Conservation (phyloP, 2,113 vertebrate species). For the Peromyscus polionotus region DNA sequence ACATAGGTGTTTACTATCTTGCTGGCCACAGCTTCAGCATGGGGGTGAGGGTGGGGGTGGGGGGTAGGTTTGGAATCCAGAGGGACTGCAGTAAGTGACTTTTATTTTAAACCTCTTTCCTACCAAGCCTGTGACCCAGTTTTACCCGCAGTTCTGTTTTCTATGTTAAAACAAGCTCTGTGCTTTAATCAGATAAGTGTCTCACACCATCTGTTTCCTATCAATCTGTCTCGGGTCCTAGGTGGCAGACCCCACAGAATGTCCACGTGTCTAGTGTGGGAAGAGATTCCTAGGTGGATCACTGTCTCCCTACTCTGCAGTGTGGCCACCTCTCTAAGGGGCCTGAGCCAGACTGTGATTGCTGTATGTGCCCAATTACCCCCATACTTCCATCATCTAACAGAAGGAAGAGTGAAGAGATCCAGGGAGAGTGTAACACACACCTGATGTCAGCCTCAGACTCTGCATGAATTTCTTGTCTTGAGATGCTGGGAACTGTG, state of each 20-base stretch:
- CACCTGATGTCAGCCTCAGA: background rate
- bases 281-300: background rate
- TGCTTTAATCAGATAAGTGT: conserved; percentile 60
- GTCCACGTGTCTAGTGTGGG: background rate
- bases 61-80: background rate
- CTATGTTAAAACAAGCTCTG: conserved; percentile 46
- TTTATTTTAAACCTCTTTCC: background rate
- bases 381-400: background rate
- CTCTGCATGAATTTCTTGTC: background rate
- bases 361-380: background rate
- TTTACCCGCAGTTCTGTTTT: conserved; percentile 39
- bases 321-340: background rate
- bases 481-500: background rate
- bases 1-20: background rate
- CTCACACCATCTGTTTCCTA: conserved; percentile 38
- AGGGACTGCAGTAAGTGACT: background rate
- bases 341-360: background rate
- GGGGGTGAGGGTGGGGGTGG: too few relatives aligned
- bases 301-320: background rate
- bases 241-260: conserved; percentile 14
- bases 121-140: conserved; percentile 20
- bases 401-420: background rate
- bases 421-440: background rate
- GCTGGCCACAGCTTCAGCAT: background rate
- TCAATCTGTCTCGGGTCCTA: conserved; percentile 46